Conservation (phyloP, 2,888 invertebrate genomes). For the Agriopis marginaria region DNA sequence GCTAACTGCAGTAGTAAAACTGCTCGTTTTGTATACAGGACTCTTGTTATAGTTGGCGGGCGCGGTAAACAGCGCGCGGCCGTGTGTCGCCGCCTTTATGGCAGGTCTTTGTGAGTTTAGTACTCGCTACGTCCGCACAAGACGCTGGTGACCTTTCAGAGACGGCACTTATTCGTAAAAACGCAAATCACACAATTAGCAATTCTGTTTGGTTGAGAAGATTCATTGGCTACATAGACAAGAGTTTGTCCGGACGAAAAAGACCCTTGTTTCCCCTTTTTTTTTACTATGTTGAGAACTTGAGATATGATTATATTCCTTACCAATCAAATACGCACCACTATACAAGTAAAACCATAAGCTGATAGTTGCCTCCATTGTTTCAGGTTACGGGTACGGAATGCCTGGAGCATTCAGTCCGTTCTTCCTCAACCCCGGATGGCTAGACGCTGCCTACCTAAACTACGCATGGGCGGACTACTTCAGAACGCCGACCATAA, state of each 20-base stretch:
- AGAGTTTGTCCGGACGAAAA: constrained; percentile 10
- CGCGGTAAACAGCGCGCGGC: constrained; percentile 78
- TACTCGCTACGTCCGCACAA: constrained; percentile 67
- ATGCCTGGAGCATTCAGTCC: constrained; percentile 92
- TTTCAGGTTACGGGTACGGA: constrained; percentile 92
- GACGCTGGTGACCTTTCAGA: constrained; percentile 63
- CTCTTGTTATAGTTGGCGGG: constrained; percentile 79
- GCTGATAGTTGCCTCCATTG: constrained; percentile 55
- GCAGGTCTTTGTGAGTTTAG: constrained; percentile 77
- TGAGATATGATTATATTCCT: no score
- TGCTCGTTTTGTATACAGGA: constrained; percentile 81
- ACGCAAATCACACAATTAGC: constrained; percentile 52
- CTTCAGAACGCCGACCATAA: constrained; percentile 86
- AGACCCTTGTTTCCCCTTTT: background rate
- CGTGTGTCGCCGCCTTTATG: constrained; percentile 84
- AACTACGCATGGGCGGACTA: constrained; percentile 92
- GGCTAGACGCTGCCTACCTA: constrained; percentile 94
- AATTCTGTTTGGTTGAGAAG: constrained; percentile 18
- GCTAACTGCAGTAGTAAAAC: constrained; percentile 82
- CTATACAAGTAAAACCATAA: constrained; percentile 17
- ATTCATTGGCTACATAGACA: constrained; percentile 12
- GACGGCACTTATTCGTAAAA: constrained; percentile 55
- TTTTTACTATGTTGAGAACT: background rate
- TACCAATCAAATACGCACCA: no score
- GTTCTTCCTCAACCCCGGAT: constrained; percentile 92